These are phyloP conservation scores for Lucilia cuprina DNA, from an alignment of 1,140 invertebrate genomes.

Conservation along the genomic window DNA sequence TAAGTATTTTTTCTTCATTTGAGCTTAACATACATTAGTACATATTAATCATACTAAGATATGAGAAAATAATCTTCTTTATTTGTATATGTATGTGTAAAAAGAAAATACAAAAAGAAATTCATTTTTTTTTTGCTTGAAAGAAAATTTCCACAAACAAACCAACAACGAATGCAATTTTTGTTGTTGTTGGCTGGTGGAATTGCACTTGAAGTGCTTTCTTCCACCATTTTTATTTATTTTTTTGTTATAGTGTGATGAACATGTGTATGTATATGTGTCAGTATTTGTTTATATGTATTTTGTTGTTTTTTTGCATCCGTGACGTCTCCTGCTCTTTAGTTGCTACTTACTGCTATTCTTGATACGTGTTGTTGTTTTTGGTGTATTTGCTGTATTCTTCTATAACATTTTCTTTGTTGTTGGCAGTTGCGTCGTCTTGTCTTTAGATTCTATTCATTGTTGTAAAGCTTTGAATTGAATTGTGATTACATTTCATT, in stretches of 20 bases:
- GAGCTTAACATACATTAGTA: background rate
- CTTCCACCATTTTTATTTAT: constrained; percentile 12
- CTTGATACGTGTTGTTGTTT: background rate
- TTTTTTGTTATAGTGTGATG: background rate
- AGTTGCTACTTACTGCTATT: background rate
- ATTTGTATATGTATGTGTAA: background rate
- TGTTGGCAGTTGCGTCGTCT: constrained; percentile 13
- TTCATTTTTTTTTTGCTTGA: background rate
- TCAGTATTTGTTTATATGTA: background rate
- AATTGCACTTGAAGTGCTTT: constrained; percentile 33
- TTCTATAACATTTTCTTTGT: background rate
- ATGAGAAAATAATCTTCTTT: background rate
- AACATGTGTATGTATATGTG: background rate
- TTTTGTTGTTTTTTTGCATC: background rate
- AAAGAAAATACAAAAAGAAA: background rate
- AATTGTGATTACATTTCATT: constrained; percentile 41
- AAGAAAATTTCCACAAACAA: background rate
- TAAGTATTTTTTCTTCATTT: too few species aligned
- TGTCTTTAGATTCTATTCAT: background rate
- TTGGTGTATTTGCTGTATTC: background rate
- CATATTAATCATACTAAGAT: background rate
- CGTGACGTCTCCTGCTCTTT: background rate
- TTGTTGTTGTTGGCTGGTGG: constrained; percentile 13
- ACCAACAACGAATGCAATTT: background rate
- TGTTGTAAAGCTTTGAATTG: constrained; percentile 29